A percentile compares a stretch with the other conserved stretches of the same genome.
Conservation (phyloP, 2,888 invertebrate species). For the Hesperia comma region DNA sequence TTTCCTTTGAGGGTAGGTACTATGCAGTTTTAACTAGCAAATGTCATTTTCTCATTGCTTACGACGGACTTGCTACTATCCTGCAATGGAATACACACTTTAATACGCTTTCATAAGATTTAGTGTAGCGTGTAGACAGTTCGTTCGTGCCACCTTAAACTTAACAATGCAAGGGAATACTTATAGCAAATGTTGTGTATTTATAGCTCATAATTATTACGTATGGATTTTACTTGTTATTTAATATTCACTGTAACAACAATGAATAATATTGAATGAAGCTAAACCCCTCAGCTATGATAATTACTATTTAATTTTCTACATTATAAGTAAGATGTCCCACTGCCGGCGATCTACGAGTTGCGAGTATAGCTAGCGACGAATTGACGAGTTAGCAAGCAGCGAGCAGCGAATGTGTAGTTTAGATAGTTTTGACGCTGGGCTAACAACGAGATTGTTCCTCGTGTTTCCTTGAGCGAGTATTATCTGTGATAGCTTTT, state of each 20-base stretch:
- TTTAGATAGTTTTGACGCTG: too few species aligned
- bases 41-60: slow-evolving; percentile 47
- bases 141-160: slow-evolving; percentile 15
- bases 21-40: slow-evolving; percentile 48
- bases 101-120: not conserved
- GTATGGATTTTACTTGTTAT: slow-evolving; percentile 17
- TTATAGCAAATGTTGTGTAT: slow-evolving; percentile 25
- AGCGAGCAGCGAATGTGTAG: too few species aligned
- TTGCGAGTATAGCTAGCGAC: too few species aligned
- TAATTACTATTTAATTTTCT: too few species aligned
- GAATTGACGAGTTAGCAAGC: too few species aligned
- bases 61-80: slow-evolving; percentile 15
- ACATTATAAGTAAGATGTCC: too few species aligned
- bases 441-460: too few species aligned
- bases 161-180: slow-evolving; percentile 29
- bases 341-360: too few species aligned
- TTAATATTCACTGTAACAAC: slow-evolving; percentile 1
- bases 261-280: slow-evolving; percentile 6
- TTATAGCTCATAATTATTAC: slow-evolving; percentile 26
- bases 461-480: too few species aligned
- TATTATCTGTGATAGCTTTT: too few species aligned
- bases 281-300: not conserved
- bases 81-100: not conserved
- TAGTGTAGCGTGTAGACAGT: not conserved
- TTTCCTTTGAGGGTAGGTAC: slow-evolving; percentile 42